Evolutionary conservation across 2,797 vertebrate genomes (phyloP).

Genomic region (Myotis pilosus): DNA sequence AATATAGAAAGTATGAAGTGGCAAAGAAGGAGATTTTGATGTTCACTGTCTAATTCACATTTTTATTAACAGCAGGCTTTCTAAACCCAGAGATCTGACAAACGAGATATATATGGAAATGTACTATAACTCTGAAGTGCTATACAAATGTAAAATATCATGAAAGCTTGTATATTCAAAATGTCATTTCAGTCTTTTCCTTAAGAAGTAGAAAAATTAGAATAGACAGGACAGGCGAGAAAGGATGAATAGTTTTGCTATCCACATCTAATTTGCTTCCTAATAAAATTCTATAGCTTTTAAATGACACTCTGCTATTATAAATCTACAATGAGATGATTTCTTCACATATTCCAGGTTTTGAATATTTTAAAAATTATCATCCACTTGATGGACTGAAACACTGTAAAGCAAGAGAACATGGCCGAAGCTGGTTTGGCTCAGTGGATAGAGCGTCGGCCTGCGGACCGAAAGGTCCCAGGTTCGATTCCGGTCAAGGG

Average conservation of each 20-base stretch:
- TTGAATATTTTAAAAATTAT: conserved; percentile 65
- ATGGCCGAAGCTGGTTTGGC: no score
- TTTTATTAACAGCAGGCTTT: conserved; percentile 50
- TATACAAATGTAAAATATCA: conserved; percentile 44
- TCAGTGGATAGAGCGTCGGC: no score
- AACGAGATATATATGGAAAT: conserved; percentile 14
- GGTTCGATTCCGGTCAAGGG: no score
- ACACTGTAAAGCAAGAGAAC: conserved; percentile 42
- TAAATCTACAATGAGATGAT: conserved; percentile 14
- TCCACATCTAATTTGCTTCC: conserved; percentile 39
- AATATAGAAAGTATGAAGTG: conserved; percentile 7
- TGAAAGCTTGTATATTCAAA: conserved; percentile 51
- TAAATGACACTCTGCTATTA: conserved; percentile 63
- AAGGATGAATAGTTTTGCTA: conserved; percentile 48
- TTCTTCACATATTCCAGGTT: conserved; percentile 45
- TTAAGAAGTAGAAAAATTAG: conserved; percentile 38
- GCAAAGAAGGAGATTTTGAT: conserved; percentile 21
- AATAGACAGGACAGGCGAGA: conserved; percentile 44
- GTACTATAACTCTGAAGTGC: conserved; percentile 31
- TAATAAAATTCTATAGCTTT: conserved; percentile 51
- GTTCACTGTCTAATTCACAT: conserved; percentile 6
- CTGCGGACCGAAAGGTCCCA: no score
- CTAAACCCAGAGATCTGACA: conserved; percentile 43
- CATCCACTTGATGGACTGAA: conserved; percentile 47
- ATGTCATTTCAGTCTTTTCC: conserved; percentile 58